Base-by-base conservation (phyloP, 2,888 invertebrate genomes). In the Venustoraphidia nigricollis region DNA sequence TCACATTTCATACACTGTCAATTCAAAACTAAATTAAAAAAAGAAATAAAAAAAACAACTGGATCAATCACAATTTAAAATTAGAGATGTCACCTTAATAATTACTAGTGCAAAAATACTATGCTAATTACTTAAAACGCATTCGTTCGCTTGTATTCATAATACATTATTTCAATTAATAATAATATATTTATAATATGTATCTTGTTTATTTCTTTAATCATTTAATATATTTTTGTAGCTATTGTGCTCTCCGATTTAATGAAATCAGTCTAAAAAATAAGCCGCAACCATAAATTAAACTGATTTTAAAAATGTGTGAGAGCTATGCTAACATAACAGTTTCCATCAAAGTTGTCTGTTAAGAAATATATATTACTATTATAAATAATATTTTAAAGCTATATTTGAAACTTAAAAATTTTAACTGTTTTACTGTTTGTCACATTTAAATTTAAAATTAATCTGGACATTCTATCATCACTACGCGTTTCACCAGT, bases 21-120 rank as follows among this genome's bases (percentile, higher is more conserved):
- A 27, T 27, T 27, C 27, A 27, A 27, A 27, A 27, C 27, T 27
- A 27, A 27, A 27, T 27, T 27, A 27, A 27, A 27, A 27, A 27
- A 36, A 45, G 38, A 45, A 44, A 44, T n/a, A 44, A 17, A 34
- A 34, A 44, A 45, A n/a, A 36, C 36, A 37, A 36, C 60, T 62
- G 61, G 51, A 58, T 59, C 62, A 62, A 63, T 62, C 62, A 64
- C 63, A 62, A 59, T 62, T 59, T 57, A 54, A 55, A 57, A 56
- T 37, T 56, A 60, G 59, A 57, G 27, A 27, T 27, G 27, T 27
- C 56, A 59, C 57, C 59, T 60, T 60, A 62, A 63, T 62, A 63
- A 62, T 62, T 66, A 65, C 66, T 66, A 66, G 66, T 66, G 66
- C 64, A 66, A 66, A 66, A 66, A 65, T 65, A 65, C 65, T 65